Base-by-base conservation (phyloP, 2,113 vertebrate species). In the Elgaria multicarinata region DNA sequence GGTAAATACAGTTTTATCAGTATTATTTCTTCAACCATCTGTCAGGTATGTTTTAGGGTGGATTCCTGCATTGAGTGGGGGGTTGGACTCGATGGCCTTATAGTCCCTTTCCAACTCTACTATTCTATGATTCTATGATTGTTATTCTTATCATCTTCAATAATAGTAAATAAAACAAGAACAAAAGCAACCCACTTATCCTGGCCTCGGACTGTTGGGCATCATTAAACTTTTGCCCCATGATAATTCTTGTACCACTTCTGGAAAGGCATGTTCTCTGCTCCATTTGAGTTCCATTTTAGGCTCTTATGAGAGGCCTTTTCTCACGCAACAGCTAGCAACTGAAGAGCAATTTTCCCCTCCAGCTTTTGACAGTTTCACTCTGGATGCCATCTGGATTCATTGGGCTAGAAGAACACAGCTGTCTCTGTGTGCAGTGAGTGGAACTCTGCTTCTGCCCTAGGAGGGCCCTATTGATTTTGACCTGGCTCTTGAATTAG, bases 301-400 rank as follows among this genome's bases (percentile, higher is more conserved):
- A 36, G 86, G 31, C 78, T 85, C 67, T 84, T 84, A 46, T 6
- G 31, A 69, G 42, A n/a, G 66, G 44, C 77, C 92, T 96, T 91
- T 69, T 36, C 87, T 92, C 69, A 93, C 72, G 87, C 82, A 62
- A 74, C 74, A 93, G 77, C n/a, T 67, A 92, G 92, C 90, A 90
- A 81, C 58, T 28, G 83, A 85, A 91, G 74, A 95, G 90, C 46
- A 85, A 92, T 95, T 92, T 94, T 75, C 86, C 93, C 90, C 89
- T 88, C 83, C 83, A 71, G 85, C 50, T 92, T 87, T 91, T 91
- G 33, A 89, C 86, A 93, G 67, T 85, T 91, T 93, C 82, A 80
- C 79, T 92, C 79, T 92, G 64, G 83, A 81, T 84, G 78, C 95
- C 91, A 53, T 87, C 83, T 87, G 75, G 50, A 80, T 50, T 80